phyloP scores from a whole-genome alignment of 2,113 vertebrate genomes.

The Thamnophis sirtalis region DNA sequence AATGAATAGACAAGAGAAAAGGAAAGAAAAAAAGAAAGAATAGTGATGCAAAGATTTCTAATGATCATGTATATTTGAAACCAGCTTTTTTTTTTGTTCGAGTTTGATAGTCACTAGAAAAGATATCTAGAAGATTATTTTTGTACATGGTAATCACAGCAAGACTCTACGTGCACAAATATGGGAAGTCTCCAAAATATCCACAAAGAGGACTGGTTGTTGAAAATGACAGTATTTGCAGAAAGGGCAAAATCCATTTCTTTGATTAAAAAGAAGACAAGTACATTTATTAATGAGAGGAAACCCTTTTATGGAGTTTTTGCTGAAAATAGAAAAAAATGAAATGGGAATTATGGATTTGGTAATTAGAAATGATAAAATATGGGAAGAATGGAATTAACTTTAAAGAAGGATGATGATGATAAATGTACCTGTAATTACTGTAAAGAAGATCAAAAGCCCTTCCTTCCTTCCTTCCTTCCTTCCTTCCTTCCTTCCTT shows the following conservation, averaged over 20 bases:
- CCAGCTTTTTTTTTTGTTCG: neutral
- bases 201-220: neutral
- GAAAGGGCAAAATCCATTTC: neutral
- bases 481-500: neutral
- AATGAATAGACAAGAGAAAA: accelerated
- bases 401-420: neutral
- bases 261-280: neutral
- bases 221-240: neutral
- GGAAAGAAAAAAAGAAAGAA: neutral
- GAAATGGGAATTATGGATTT: too few species aligned
- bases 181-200: neutral
- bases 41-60: neutral
- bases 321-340: too few species aligned
- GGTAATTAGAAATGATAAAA: too few species aligned
- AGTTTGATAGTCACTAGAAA: neutral
- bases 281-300: neutral
- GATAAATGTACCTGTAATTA: neutral
- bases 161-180: neutral
- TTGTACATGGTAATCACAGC: neutral
- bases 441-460: neutral
- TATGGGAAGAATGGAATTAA: neutral
- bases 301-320: neutral
- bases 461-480: too few species aligned
- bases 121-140: neutral
- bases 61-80: neutral